These are phyloP conservation scores for Cygnus olor DNA, from an alignment of 2,797 vertebrate genomes.

Conservation along the genomic window DNA sequence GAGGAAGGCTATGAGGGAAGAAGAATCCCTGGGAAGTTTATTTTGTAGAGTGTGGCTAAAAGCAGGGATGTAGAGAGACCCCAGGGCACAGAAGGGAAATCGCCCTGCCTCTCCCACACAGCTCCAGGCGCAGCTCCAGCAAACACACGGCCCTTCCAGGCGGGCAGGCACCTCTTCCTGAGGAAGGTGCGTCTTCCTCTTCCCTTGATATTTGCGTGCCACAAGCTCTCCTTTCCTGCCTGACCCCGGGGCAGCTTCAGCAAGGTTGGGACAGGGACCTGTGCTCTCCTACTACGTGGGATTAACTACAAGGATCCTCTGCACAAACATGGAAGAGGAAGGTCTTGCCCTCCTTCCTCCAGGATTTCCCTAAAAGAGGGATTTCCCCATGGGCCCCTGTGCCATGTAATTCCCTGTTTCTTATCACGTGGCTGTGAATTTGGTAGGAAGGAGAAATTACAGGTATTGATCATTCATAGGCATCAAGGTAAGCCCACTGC, in stretches of 20 bases:
- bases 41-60: neutral
- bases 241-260: neutral
- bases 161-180: neutral
- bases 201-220: neutral
- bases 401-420: neutral
- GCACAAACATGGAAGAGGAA: neutral
- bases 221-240: neutral
- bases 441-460: neutral
- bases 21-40: neutral
- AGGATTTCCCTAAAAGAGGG: neutral
- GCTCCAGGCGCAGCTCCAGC: neutral
- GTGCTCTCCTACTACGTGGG: neutral
- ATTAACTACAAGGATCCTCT: neutral
- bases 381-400: accelerated
- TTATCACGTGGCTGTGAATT: neutral
- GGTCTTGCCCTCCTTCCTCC: neutral
- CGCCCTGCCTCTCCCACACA: accelerated
- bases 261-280: neutral
- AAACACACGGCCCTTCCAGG: neutral
- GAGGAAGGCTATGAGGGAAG: neutral
- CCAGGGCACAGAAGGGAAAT: neutral
- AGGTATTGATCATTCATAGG: neutral
- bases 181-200: neutral
- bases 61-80: neutral
- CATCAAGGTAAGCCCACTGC: neutral